Conservation (phyloP, 2,797 vertebrate species). For the Gambusia yucatana region DNA sequence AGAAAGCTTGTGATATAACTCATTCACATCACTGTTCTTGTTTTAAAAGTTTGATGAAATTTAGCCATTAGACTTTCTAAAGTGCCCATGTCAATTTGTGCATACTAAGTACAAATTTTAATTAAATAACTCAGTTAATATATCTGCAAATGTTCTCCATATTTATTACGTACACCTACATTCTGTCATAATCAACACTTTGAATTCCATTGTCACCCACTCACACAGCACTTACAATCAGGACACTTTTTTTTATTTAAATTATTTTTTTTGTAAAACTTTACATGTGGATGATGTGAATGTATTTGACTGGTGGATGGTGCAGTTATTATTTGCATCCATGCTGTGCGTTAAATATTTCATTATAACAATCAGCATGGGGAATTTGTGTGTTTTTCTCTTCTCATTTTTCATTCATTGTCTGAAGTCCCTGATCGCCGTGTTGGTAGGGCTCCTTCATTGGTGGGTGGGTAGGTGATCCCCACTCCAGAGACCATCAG, state of each 20-base stretch:
- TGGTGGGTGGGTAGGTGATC: slow-evolving; percentile 53
- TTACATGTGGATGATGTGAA: neutral
- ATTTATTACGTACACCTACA: slow-evolving; percentile 3
- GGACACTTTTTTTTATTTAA: slow-evolving; percentile 4
- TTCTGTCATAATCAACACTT: neutral
- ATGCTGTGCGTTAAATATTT: slow-evolving; percentile 11
- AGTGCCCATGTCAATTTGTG: neutral
- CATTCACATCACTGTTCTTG: neutral
- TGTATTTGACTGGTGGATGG: slow-evolving; percentile 1
- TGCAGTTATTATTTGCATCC: slow-evolving; percentile 1
- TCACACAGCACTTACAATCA: neutral
- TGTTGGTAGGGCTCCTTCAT: slow-evolving; percentile 24
- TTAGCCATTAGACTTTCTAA: neutral
- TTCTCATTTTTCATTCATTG: slow-evolving; percentile 41
- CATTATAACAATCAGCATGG: slow-evolving; percentile 13
- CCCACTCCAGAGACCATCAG: slow-evolving; percentile 50
- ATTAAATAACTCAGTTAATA: neutral
- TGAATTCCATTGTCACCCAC: slow-evolving; percentile 3
- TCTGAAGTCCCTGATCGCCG: slow-evolving; percentile 35
- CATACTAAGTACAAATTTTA: neutral
- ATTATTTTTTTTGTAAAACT: no score
- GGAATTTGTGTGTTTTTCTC: slow-evolving; percentile 20
- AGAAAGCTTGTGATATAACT: neutral
- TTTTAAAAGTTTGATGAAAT: neutral
- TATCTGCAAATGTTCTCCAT: neutral